Conservation (phyloP, 2,888 invertebrate species). For the Dorcus parallelipipedus region DNA sequence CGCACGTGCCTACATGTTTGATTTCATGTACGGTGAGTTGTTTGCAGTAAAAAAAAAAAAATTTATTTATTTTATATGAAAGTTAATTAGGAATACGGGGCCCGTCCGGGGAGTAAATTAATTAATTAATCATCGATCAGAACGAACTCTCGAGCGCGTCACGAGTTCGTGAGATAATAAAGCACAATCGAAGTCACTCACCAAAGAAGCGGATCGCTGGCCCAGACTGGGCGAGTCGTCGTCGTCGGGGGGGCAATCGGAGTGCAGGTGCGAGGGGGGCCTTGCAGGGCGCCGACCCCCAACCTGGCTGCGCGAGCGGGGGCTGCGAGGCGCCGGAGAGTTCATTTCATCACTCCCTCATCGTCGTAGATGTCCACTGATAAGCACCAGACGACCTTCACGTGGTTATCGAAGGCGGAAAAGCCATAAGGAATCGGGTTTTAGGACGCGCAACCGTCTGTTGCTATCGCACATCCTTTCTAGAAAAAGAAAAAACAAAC, state of each 20-base stretch:
- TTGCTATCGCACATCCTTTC: neutral
- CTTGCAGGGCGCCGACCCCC: constrained; percentile 32
- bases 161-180: neutral
- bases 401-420: neutral
- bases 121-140: neutral
- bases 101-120: too few relatives aligned
- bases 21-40: too few relatives aligned
- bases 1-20: too few relatives aligned
- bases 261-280: constrained; percentile 29
- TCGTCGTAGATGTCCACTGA: neutral
- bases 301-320: constrained; percentile 30
- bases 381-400: neutral
- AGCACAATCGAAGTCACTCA: constrained; percentile 22
- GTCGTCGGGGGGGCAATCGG: constrained; percentile 30
- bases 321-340: constrained; percentile 31
- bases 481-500: neutral
- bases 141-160: neutral
- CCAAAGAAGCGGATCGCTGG: constrained; percentile 36
- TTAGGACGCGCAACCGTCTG: neutral
- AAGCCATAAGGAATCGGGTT: neutral
- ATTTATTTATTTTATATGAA: too few relatives aligned
- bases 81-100: too few relatives aligned
- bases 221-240: constrained; percentile 31
- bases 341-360: constrained; percentile 29
- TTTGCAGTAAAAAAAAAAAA: too few relatives aligned